Conservation (phyloP, 1,140 invertebrate genomes). For the Scaptomyza hsui region DNA sequence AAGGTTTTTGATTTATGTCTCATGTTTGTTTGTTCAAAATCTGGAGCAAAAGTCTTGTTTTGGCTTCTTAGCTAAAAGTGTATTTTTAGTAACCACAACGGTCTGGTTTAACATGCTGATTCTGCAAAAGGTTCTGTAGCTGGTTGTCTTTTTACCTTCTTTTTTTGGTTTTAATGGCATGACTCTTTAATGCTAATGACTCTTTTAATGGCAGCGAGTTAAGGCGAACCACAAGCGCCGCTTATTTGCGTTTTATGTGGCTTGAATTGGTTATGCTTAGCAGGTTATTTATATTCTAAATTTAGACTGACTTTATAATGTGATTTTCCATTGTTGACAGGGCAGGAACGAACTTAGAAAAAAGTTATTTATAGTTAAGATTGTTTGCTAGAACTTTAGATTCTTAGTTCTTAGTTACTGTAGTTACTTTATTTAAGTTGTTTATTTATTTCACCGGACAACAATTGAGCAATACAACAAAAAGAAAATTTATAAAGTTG, state of each 20-base stretch:
- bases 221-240: background rate
- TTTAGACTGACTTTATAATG: background rate
- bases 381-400: no score
- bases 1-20: background rate
- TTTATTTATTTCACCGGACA: no score
- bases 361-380: background rate
- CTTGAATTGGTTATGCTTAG: background rate
- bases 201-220: constrained; percentile 3
- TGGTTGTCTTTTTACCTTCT: background rate
- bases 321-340: background rate
- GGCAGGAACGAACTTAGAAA: background rate
- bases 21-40: background rate
- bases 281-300: background rate
- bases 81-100: background rate
- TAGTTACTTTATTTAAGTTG: no score
- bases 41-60: background rate
- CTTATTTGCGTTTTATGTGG: constrained; percentile 5
- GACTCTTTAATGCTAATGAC: constrained; percentile 26
- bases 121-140: background rate
- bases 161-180: constrained; percentile 1
- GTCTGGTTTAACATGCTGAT: background rate
- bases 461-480: background rate
- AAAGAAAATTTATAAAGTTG: background rate
- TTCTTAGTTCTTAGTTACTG: no score
- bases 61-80: background rate